phyloP scores from a whole-genome alignment of 92 coral and sea anemone species.

The Paramuricea clavata region DNA sequence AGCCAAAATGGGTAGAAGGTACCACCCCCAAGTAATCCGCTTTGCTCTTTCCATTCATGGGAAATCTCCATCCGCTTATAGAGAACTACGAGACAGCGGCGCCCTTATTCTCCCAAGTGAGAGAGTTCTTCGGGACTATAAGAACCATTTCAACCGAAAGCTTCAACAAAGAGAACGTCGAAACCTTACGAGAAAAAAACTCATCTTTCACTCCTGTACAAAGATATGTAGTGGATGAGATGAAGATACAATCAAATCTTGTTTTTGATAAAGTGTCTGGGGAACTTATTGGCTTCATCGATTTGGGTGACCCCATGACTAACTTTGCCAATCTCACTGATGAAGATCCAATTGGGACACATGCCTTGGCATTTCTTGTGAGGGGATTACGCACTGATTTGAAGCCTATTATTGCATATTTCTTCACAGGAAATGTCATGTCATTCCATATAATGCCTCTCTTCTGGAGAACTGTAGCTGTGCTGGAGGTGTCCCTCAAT shows the following conservation, averaged over 20 bases:
- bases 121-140: conserved; percentile 17
- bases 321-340: conserved; percentile 68
- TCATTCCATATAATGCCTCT: conserved; percentile 64
- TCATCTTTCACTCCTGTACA: conserved; percentile 16
- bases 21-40: conserved; percentile 21
- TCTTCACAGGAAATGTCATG: conserved; percentile 69
- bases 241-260: conserved; percentile 69
- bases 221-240: conserved; percentile 72
- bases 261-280: conserved; percentile 74
- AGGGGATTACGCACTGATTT: conserved; percentile 74
- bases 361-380: conserved; percentile 72
- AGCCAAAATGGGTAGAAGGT: conserved; percentile 21
- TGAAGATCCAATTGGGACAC: conserved; percentile 65
- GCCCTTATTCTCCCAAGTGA: conserved; percentile 29
- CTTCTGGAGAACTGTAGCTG: conserved; percentile 62
- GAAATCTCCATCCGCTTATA: conserved; percentile 20
- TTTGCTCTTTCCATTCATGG: background rate
- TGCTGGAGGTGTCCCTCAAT: conserved; percentile 50
- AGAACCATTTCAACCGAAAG: background rate
- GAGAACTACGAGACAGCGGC: conserved; percentile 5
- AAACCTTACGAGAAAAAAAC: background rate
- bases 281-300: conserved; percentile 71
- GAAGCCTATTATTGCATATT: conserved; percentile 68
- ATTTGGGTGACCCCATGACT: conserved; percentile 74
- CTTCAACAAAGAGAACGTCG: background rate